Base-by-base conservation (phyloP, 2,797 vertebrate genomes). In the Cebuella pygmaea region DNA sequence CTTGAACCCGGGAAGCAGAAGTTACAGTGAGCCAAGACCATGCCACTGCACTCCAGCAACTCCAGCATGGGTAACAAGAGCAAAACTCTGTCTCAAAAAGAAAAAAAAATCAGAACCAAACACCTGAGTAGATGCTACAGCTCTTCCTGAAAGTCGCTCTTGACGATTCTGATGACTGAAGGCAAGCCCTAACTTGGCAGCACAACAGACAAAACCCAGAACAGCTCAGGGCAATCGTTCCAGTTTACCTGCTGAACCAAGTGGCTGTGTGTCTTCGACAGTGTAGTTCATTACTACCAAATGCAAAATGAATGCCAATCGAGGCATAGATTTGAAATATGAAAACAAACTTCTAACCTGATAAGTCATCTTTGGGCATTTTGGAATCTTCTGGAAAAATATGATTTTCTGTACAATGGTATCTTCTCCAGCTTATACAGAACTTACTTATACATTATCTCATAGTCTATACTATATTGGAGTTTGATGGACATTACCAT, bases 131-230 rank as follows among this genome's bases (percentile, higher is more conserved):
- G 44, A 84, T 1, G 33, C 41, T 9, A 8, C 39, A 10, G 36
- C n/a, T 75, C 88, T 90, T 75, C 96, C 90, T 46, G 88, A 52
- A 95, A 94, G 75, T 27, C 4, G 30, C 46, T 55, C 44, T 59
- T 30, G 13, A 30, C 78, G 88, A 59, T 8, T 70, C 84, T 7
- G 19, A 59, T 41, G 46, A 80, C 90, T 61, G 17, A 90, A 88
- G 52, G 22, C 50, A 59, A 4, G 3, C 24, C 61, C 46, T 39
- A 59, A 46, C 36, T 93, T 39, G 39, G 70, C 41, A 59, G 5
- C 55, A 19, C 70, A 7, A n/a, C 7, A 30, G 33, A 64, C 46
- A 85, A 64, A 80, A 83, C 4, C 1, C 19, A 8, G 30, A 9
- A 1, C 26, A n/a, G 12, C 30, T 90, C 22, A 27, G 72, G 70